phyloP scores from a whole-genome alignment of 2,113 vertebrate genomes.

The Capreolus pygargus region DNA sequence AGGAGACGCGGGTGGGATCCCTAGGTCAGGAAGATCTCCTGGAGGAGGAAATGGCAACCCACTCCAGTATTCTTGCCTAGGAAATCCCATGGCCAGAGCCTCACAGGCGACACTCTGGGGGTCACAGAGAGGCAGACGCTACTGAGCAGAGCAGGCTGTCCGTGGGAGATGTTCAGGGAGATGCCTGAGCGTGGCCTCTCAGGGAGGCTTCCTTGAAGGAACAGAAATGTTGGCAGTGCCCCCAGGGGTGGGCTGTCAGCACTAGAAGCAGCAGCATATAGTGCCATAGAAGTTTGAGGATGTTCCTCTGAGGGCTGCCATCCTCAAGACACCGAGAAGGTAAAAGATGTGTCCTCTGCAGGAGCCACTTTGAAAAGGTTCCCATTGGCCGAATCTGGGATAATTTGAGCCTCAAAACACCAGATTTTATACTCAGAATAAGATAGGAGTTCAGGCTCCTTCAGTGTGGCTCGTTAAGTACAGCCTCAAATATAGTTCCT shows the following conservation, averaged over 20 bases:
- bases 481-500: neutral
- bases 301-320: neutral
- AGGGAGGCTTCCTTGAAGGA: neutral
- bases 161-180: neutral
- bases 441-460: neutral
- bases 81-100: neutral
- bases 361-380: neutral
- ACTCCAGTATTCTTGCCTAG: neutral
- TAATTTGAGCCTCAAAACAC: neutral
- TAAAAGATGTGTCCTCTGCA: neutral
- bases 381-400: neutral
- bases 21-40: neutral
- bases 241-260: too few relatives aligned
- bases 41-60: neutral
- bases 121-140: neutral
- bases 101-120: rapidly evolving
- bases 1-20: neutral
- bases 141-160: neutral
- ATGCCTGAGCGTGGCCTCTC: neutral
- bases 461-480: neutral
- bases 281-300: neutral
- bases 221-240: neutral
- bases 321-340: neutral
- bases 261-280: neutral
- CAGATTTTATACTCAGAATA: neutral